Percentiles rank a stretch among this genome's conserved stretches.
phyloP scores from a whole-genome alignment of 2,888 invertebrate genomes.

The Philhelius pedissequus region DNA sequence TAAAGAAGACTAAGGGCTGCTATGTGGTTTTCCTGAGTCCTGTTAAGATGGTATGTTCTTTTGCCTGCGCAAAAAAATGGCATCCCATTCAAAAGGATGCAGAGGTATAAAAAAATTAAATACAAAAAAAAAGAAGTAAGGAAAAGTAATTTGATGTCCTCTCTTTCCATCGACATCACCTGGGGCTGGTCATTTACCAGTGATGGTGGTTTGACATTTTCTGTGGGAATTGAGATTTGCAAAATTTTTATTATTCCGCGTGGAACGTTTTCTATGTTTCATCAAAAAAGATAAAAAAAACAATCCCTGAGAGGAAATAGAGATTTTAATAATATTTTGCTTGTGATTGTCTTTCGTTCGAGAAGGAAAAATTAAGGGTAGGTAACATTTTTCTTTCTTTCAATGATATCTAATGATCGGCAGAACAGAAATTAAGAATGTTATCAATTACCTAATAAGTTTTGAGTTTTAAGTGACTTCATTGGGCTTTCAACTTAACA shows the following conservation, averaged over 20 bases:
- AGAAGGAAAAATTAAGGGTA: background rate
- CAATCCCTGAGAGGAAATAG: slow-evolving; percentile 9
- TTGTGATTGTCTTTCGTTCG: background rate
- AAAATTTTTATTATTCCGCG: background rate
- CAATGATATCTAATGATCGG: too few relatives aligned
- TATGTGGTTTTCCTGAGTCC: slow-evolving; percentile 7
- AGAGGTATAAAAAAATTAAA: background rate
- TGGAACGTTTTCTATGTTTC: slow-evolving; percentile 6
- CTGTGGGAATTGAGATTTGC: slow-evolving; percentile 13
- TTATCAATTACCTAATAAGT: too few relatives aligned
- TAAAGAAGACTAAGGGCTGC: slow-evolving; percentile 3
- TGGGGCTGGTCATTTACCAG: slow-evolving; percentile 15
- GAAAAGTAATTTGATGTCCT: slow-evolving; percentile 65
- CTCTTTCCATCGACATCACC: background rate
- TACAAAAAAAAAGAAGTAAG: slow-evolving; percentile 7
- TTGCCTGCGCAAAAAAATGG: slow-evolving; percentile 20
- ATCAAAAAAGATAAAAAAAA: slow-evolving; percentile 4
- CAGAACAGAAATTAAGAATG: too few relatives aligned
- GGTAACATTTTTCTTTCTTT: too few relatives aligned
- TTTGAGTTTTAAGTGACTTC: too few relatives aligned
- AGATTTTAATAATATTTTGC: slow-evolving; percentile 38
- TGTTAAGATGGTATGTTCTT: slow-evolving; percentile 23
- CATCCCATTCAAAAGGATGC: slow-evolving; percentile 31
- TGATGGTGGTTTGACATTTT: slow-evolving; percentile 11
- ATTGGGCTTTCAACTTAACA: too few relatives aligned